These are phyloP conservation scores for Gari tellinella DNA, from an alignment of 2,888 invertebrate species.

Conservation along the genomic window DNA sequence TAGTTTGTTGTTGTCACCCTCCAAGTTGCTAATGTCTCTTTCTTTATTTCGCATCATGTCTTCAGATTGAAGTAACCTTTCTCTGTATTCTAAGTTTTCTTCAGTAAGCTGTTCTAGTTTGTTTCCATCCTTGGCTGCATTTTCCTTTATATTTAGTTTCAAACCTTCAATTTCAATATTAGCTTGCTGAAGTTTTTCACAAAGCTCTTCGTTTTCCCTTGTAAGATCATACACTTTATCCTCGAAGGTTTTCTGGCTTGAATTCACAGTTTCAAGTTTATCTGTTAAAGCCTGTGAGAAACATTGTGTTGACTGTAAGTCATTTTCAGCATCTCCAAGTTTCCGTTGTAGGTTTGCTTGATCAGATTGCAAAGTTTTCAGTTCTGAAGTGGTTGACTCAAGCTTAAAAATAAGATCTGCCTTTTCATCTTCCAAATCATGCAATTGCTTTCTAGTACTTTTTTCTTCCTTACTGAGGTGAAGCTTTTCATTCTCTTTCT, in stretches of 20 bases:
- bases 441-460: slow-evolving; percentile 7
- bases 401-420: slow-evolving; percentile 20
- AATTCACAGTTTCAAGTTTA: slow-evolving; percentile 53
- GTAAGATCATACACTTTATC: slow-evolving; percentile 43
- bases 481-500: slow-evolving; percentile 10
- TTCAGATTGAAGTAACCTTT: slow-evolving; percentile 29
- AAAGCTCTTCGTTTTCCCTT: slow-evolving; percentile 45
- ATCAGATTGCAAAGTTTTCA: slow-evolving; percentile 28
- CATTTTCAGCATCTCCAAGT: slow-evolving; percentile 48
- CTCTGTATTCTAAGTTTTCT: slow-evolving; percentile 35
- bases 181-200: slow-evolving; percentile 44
- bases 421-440: slow-evolving; percentile 36
- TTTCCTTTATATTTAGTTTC: slow-evolving; percentile 33
- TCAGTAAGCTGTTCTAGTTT: slow-evolving; percentile 28
- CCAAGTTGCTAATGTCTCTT: slow-evolving; percentile 11
- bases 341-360: slow-evolving; percentile 33
- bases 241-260: slow-evolving; percentile 42
- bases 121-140: slow-evolving; percentile 15
- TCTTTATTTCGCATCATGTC: slow-evolving; percentile 31
- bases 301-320: slow-evolving; percentile 58
- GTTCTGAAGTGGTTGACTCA: slow-evolving; percentile 30
- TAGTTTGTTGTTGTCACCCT: slow-evolving; percentile 20
- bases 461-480: slow-evolving; percentile 16
- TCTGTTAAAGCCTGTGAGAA: slow-evolving; percentile 58
- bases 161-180: slow-evolving; percentile 46